Conservation (phyloP, 2,797 vertebrate genomes). For the Amniataba percoides region DNA sequence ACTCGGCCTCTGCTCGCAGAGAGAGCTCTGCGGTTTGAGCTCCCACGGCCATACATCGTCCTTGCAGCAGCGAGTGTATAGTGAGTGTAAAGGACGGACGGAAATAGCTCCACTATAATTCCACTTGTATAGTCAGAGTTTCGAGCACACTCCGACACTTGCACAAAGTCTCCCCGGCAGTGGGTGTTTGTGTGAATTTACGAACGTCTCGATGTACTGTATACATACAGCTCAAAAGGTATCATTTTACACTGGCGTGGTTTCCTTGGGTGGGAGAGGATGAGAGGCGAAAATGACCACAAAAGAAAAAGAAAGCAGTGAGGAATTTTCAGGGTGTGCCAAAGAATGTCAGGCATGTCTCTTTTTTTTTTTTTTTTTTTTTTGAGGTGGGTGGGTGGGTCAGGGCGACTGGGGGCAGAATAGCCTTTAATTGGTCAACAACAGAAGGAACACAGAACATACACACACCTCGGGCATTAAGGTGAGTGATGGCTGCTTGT, state of each 20-base stretch:
- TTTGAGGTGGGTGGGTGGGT: constrained; percentile 46
- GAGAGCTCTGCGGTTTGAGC: constrained; percentile 21
- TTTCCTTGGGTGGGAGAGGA: constrained; percentile 44
- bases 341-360: constrained; percentile 86
- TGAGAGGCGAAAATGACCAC: constrained; percentile 61
- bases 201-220: constrained; percentile 13
- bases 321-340: constrained; percentile 82
- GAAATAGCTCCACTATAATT: constrained; percentile 69
- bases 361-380: constrained; percentile 27
- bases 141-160: constrained; percentile 30
- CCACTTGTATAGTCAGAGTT: constrained; percentile 35
- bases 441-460: constrained; percentile 30
- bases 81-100: constrained; percentile 57
- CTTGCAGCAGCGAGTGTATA: constrained; percentile 43
- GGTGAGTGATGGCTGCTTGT: constrained; percentile 40
- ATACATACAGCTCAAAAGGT: constrained; percentile 42
- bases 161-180: not conserved
- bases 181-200: constrained; percentile 30
- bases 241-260: constrained; percentile 60
- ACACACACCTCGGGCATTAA: constrained; percentile 19
- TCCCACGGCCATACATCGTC: constrained; percentile 45
- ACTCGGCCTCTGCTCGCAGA: constrained; percentile 6
- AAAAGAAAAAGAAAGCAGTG: constrained; percentile 70
- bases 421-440: constrained; percentile 62
- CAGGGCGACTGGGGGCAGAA: constrained; percentile 46